Conservation (phyloP, 2,113 vertebrate genomes). For the Okapia johnstoni region DNA sequence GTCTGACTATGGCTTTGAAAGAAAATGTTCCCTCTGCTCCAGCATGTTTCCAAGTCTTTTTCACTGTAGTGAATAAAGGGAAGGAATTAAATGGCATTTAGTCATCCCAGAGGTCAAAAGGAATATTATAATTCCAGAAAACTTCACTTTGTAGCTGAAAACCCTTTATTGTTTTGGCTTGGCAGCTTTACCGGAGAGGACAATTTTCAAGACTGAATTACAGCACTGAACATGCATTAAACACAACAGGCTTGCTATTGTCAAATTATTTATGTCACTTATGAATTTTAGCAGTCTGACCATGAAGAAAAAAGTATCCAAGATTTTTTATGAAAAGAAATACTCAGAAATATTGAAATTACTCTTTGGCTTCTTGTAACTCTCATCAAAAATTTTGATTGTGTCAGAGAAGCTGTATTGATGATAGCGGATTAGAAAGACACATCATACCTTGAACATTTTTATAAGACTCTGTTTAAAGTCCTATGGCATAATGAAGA, state of each 20-base stretch:
- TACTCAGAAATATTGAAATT: neutral
- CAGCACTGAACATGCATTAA: constrained; percentile 27
- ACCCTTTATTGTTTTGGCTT: constrained; percentile 56
- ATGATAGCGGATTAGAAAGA: neutral
- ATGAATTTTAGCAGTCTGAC: constrained; percentile 43
- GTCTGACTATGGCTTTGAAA: constrained; percentile 34
- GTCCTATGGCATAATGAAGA: neutral
- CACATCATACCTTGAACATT: neutral
- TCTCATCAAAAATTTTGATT: neutral
- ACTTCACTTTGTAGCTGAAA: constrained; percentile 27
- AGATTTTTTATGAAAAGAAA: neutral
- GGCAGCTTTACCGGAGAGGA: constrained; percentile 4
- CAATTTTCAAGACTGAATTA: constrained; percentile 51
- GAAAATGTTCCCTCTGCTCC: constrained; percentile 41
- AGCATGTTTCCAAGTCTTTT: constrained; percentile 14
- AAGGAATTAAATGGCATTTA: constrained; percentile 58
- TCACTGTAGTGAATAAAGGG: neutral
- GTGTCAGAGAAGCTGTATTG: neutral
- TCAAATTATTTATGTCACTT: constrained; percentile 49
- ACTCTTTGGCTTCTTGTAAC: neutral
- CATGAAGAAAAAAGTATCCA: constrained; percentile 20
- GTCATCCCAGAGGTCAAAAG: constrained; percentile 58
- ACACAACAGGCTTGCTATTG: neutral
- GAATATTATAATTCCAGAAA: constrained; percentile 45
- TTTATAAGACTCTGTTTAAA: neutral